Base-by-base conservation (phyloP, 2,113 vertebrate species). In the Brachyhypopomus gauderio region DNA sequence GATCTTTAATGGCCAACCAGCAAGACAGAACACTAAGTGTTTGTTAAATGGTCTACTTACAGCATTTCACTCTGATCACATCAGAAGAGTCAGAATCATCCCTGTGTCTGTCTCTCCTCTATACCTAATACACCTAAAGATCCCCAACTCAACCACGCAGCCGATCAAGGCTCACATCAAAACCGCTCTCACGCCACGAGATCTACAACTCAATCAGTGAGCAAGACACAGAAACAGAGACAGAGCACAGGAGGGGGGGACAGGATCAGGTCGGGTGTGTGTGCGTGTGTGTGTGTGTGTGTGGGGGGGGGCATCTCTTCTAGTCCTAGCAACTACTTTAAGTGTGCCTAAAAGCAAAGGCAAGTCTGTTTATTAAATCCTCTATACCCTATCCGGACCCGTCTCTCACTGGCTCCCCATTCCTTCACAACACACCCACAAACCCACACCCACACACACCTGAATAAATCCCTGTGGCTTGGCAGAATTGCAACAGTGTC, bases 391-490 rank as follows among this genome's bases (percentile, higher is more conserved):
- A 81, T 60, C 59, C 30, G 48, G 27, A 52, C 52, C 78, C 2
- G 38, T n/a, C 27, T 55, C 36, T 78, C 63, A n/a, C 41, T 45
- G 19, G 55, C 45, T 75, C 27, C 5, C 36, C n/a, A 45, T 19
- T 72, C 52, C 55, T 30, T 72, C 59, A 27, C 20, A 63, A 6
- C 48, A 56, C 70, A 19, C 75, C 22, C 36, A 20, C 75, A 34
- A 20, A 48, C 22, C 4, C 45, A 27, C 66, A 85, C 66, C 78
- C 72, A 75, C 85, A 88, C 79, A 67, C 41, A 76, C 74, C 77
- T 85, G 79, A 69, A 89, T 86, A 87, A 90, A 92, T 90, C 86
- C 88, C 87, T 67, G 81, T 70, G 75, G 90, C 89, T 90, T 91
- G 88, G 90, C 89, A 91, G 84, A 80, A 3, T 36, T 70, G 27